A percentile compares a stretch with the other conserved stretches of the same genome.
phyloP scores from a whole-genome alignment of 2,888 invertebrate species.

The Fragum whitleyi region DNA sequence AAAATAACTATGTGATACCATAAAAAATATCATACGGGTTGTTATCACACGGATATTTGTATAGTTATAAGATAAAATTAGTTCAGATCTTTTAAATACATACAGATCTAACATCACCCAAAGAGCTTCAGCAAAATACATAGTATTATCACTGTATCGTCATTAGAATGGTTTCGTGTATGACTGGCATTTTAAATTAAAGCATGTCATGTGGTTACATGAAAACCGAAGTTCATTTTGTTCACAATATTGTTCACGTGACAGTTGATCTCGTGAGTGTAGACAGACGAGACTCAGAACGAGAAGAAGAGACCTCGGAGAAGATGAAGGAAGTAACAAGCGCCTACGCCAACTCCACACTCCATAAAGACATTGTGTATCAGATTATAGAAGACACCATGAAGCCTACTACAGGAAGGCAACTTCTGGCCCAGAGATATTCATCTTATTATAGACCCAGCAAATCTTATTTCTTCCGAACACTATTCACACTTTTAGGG shows the following conservation, averaged over 20 bases:
- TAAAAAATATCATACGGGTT: too few relatives aligned
- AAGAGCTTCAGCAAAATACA: too few relatives aligned
- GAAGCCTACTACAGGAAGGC: slow-evolving; percentile 68
- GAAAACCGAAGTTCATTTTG: too few relatives aligned
- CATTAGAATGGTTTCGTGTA: too few relatives aligned
- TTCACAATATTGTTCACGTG: neutral
- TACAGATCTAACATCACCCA: too few relatives aligned
- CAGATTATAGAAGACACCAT: slow-evolving; percentile 70
- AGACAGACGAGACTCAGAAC: slow-evolving; percentile 70
- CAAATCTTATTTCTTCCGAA: slow-evolving; percentile 59
- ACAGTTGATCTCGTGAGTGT: slow-evolving; percentile 78
- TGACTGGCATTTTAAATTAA: too few relatives aligned
- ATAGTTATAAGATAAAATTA: too few relatives aligned
- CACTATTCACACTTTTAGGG: slow-evolving; percentile 57
- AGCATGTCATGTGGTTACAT: too few relatives aligned
- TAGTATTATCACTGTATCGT: too few relatives aligned
- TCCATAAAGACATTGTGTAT: slow-evolving; percentile 67
- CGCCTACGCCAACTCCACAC: slow-evolving; percentile 66
- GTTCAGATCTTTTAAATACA: too few relatives aligned
- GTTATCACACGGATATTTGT: too few relatives aligned
- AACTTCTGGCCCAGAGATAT: slow-evolving; percentile 52
- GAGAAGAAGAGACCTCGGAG: slow-evolving; percentile 66
- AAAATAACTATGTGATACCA: too few relatives aligned
- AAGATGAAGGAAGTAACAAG: slow-evolving; percentile 70
- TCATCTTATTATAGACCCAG: slow-evolving; percentile 47